Conservation (phyloP, 2,888 invertebrate species). For the Sesamia inferens region DNA sequence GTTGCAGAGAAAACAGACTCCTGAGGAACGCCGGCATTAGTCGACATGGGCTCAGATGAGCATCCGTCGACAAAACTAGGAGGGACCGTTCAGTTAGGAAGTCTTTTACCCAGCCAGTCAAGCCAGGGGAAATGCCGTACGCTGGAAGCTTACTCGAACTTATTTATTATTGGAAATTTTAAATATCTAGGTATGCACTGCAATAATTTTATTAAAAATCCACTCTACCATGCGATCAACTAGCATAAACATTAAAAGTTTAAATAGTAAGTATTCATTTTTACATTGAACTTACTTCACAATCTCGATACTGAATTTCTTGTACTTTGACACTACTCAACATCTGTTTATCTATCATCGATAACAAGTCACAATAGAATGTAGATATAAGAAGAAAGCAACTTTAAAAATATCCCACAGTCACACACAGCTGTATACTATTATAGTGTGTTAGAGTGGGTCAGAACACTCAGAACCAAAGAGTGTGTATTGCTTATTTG, state of each 20-base stretch:
- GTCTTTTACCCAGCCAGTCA: no score
- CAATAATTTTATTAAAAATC: background rate
- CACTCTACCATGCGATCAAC: background rate
- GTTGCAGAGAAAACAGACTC: no score
- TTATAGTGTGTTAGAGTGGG: no score
- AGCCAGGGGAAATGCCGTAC: no score
- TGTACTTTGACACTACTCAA: constrained; percentile 63
- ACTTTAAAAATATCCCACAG: background rate
- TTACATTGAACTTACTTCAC: constrained; percentile 44
- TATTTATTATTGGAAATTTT: background rate
- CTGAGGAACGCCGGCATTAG: no score
- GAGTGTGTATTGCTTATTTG: no score
- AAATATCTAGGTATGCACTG: background rate
- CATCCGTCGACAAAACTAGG: no score
- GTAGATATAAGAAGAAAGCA: background rate
- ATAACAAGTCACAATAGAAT: background rate
- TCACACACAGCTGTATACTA: background rate
- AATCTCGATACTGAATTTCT: constrained; percentile 40
- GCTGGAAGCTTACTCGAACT: no score
- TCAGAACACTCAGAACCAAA: no score
- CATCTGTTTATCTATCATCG: constrained; percentile 53
- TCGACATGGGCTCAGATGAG: no score
- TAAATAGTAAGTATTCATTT: constrained; percentile 6
- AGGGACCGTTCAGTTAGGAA: no score
- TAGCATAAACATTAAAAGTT: constrained; percentile 7